Percentiles rank a stretch among this genome's conserved stretches.
Evolutionary conservation across 2,888 invertebrate genomes (phyloP).

Genomic region (Acronicta alni): DNA sequence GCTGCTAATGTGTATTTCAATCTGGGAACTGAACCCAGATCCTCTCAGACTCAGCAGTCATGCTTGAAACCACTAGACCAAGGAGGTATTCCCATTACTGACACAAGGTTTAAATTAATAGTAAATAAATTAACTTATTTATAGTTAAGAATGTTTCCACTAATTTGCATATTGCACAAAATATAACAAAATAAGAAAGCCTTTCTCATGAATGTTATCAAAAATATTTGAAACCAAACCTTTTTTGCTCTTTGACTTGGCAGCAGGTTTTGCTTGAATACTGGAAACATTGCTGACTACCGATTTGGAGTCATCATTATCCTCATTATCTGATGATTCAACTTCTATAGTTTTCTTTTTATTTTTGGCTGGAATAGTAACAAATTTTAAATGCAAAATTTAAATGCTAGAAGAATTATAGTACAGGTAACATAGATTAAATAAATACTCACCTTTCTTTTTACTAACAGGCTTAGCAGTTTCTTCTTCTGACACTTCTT

Average conservation of each 20-base stretch:
- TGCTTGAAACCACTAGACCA: no score
- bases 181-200: no score
- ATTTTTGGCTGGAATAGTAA: constrained; percentile 72
- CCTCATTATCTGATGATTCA: constrained; percentile 88
- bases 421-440: neutral
- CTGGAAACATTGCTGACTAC: constrained; percentile 79
- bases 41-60: no score
- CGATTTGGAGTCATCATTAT: constrained; percentile 77
- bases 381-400: neutral
- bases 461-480: constrained; percentile 79
- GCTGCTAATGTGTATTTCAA: no score
- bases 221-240: constrained; percentile 58
- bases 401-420: no score
- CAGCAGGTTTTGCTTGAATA: constrained; percentile 66
- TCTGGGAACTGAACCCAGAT: no score
- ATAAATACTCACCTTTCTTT: constrained; percentile 80
- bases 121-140: no score
- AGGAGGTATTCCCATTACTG: no score
- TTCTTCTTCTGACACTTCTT: constrained; percentile 82
- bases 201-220: neutral
- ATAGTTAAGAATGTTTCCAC: no score
- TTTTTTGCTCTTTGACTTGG: constrained; percentile 76
- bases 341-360: constrained; percentile 82
- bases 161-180: neutral
- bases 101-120: no score